phyloP scores from a whole-genome alignment of 2,113 vertebrate species.

The Albula goreensis region DNA sequence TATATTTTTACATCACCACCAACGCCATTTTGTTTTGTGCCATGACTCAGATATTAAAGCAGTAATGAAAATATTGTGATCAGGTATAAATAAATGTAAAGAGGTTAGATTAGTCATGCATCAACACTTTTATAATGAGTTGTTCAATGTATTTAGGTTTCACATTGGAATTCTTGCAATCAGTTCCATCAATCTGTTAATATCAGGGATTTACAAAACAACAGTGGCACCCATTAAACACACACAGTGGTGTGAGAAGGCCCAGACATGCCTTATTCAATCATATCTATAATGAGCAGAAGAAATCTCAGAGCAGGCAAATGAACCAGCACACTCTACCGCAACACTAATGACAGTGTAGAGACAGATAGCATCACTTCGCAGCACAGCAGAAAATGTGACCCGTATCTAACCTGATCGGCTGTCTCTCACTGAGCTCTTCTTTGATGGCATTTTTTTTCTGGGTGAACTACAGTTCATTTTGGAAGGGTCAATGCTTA shows the following conservation, averaged over 20 bases:
- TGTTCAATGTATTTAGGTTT: neutral
- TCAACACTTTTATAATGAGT: neutral
- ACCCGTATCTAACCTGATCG: constrained; percentile 25
- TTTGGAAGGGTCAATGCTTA: constrained; percentile 20
- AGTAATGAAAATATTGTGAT: neutral
- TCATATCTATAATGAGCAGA: neutral
- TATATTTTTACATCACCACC: neutral
- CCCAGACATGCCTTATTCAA: neutral
- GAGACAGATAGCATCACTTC: constrained; percentile 4
- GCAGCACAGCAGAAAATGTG: neutral
- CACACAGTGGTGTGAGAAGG: neutral
- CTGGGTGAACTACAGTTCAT: neutral
- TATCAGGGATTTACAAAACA: neutral
- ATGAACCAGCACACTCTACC: neutral
- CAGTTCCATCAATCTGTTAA: neutral
- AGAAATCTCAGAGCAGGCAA: neutral
- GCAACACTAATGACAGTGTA: neutral
- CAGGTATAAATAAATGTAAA: neutral
- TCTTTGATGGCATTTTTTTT: constrained; percentile 16
- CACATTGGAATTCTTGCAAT: neutral
- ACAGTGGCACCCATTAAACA: neutral
- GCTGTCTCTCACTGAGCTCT: constrained; percentile 2
- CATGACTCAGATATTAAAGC: neutral
- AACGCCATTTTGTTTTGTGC: neutral
- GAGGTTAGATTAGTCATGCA: neutral